Conservation (phyloP, 2,888 invertebrate genomes). For the Lumbricus terrestris region DNA sequence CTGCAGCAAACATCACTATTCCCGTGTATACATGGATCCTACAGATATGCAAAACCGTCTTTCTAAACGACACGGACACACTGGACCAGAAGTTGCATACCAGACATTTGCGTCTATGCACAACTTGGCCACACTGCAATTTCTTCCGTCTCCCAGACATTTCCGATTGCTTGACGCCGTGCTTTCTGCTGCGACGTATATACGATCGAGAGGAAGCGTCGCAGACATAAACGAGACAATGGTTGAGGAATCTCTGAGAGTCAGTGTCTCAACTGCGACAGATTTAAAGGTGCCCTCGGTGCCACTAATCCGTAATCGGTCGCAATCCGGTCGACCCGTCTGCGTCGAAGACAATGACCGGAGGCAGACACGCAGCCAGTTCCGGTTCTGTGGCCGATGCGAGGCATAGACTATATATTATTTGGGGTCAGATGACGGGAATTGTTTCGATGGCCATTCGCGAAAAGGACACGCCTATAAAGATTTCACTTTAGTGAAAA, state of each 20-base stretch:
- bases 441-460: background rate
- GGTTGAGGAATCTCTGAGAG: background rate
- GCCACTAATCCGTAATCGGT: constrained; percentile 3
- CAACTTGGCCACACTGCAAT: no score
- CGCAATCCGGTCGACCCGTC: background rate
- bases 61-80: no score
- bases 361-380: background rate
- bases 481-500: background rate
- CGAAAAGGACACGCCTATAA: background rate
- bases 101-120: background rate
- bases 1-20: no score
- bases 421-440: background rate
- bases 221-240: background rate
- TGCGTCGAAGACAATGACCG: background rate
- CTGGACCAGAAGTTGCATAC: background rate
- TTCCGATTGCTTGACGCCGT: background rate
- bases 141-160: background rate
- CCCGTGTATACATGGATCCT: no score
- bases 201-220: background rate
- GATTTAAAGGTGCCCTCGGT: background rate
- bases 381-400: background rate
- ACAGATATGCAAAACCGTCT: no score
- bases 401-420: no score
- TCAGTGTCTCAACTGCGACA: background rate
- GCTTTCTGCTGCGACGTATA: background rate